Evolutionary conservation across 1,140 invertebrate species (phyloP).

Genomic region (Tetramorium simillimum): DNA sequence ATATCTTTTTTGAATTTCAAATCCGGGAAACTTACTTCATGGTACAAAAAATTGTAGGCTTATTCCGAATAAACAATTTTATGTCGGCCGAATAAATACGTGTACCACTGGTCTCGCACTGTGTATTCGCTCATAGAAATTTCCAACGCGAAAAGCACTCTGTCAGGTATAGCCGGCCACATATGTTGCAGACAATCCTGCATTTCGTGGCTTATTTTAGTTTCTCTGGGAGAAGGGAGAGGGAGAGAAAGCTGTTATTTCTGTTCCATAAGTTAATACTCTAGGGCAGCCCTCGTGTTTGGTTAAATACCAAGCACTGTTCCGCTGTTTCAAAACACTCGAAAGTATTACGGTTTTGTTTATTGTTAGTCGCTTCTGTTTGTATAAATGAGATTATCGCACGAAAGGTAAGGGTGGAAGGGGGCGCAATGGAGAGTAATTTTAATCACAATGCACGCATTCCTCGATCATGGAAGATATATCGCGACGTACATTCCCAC

Average conservation of each 20-base stretch:
- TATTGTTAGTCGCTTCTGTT: conserved; percentile 57
- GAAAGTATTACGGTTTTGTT: conserved; percentile 70
- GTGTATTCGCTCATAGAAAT: conserved; percentile 39
- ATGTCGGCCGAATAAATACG: conserved; percentile 27
- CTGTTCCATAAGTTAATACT: conserved; percentile 77
- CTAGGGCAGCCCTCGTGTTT: conserved; percentile 28
- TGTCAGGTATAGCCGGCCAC: conserved; percentile 48
- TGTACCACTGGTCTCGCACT: not conserved
- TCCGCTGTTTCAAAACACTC: conserved; percentile 21
- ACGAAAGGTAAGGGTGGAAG: not conserved
- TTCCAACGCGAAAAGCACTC: conserved; percentile 47
- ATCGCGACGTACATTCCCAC: not conserved
- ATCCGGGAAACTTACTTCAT: not conserved
- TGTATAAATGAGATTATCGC: conserved; percentile 41
- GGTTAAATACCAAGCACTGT: conserved; percentile 27
- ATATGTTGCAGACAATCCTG: conserved; percentile 62
- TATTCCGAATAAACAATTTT: conserved; percentile 48
- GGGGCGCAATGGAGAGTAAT: not conserved
- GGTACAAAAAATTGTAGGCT: not conserved
- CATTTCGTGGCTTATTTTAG: conserved; percentile 75
- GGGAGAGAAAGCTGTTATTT: conserved; percentile 73
- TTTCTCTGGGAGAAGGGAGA: conserved; percentile 48
- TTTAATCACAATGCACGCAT: not conserved
- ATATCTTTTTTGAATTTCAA: not conserved
- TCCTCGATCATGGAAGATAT: not conserved